A percentile compares a stretch with the other conserved stretches of the same genome.
Conservation (phyloP, 2,888 invertebrate species). For the Drosophila picticornis region DNA sequence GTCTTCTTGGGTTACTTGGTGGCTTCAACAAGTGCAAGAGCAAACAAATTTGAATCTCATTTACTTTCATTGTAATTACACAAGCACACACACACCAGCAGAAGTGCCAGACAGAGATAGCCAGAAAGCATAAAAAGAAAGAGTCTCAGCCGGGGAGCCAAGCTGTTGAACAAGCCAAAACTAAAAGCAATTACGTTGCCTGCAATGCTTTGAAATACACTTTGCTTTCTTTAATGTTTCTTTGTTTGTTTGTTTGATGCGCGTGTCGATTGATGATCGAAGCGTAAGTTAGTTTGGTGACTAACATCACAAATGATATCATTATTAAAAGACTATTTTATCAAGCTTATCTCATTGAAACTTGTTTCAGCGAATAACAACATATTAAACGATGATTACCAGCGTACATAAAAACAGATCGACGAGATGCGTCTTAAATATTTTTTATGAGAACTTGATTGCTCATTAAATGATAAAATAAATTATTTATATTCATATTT, state of each 20-base stretch:
- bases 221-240: constrained; percentile 8
- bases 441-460: background rate
- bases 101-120: background rate
- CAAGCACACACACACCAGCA: constrained; percentile 7
- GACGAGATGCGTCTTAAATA: background rate
- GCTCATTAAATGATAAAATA: background rate
- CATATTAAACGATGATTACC: background rate
- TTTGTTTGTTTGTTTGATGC: background rate
- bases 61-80: constrained; percentile 71
- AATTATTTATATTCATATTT: background rate
- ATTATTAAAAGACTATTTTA: constrained; percentile 12
- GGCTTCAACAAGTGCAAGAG: constrained; percentile 59
- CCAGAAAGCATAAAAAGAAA: background rate
- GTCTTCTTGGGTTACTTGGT: constrained; percentile 67
- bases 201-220: background rate
- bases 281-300: constrained; percentile 14
- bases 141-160: background rate
- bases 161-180: constrained; percentile 7
- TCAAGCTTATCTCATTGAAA: constrained; percentile 6
- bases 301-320: constrained; percentile 41
- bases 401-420: background rate
- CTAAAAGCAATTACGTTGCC: constrained; percentile 13
- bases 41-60: constrained; percentile 75
- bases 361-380: constrained; percentile 16
- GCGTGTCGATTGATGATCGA: constrained; percentile 16